Evolutionary conservation across 2,888 invertebrate genomes (phyloP).

Genomic region (Adelognathus sp.): DNA sequence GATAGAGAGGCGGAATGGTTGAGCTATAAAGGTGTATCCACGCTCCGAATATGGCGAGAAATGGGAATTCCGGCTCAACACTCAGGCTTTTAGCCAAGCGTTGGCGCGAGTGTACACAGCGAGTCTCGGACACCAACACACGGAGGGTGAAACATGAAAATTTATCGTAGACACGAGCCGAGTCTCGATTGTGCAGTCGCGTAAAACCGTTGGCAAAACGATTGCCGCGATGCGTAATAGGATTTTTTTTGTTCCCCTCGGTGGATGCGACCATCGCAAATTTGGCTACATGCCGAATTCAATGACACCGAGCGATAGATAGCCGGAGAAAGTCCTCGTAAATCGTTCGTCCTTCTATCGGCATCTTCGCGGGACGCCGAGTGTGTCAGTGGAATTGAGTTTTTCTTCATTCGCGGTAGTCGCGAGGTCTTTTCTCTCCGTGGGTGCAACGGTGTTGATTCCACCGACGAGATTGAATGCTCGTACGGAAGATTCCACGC

Average conservation of each 20-base stretch:
- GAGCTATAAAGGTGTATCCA: constrained; percentile 45
- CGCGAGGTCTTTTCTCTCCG: neutral
- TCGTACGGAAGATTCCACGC: constrained; percentile 1
- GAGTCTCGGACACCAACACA: constrained; percentile 4
- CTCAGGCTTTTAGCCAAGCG: constrained; percentile 49
- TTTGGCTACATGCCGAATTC: constrained; percentile 2
- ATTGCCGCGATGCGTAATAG: constrained; percentile 9
- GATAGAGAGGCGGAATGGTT: neutral
- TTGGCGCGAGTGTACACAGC: constrained; percentile 26
- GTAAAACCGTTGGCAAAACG: neutral
- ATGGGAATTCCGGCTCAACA: constrained; percentile 74
- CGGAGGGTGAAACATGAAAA: neutral
- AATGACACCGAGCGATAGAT: neutral
- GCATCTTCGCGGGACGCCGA: neutral
- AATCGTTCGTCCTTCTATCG: constrained; percentile 19
- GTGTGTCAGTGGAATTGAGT: constrained; percentile 43
- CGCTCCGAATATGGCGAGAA: constrained; percentile 77
- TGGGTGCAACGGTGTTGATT: neutral
- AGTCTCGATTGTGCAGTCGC: constrained; percentile 13
- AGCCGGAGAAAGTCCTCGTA: neutral
- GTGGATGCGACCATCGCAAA: neutral
- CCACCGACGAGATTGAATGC: constrained; percentile 7
- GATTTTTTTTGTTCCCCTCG: neutral
- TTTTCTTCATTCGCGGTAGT: constrained; percentile 19
- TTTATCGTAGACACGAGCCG: neutral